Conservation (phyloP, 2,113 vertebrate genomes). For the Aythya baeri region DNA sequence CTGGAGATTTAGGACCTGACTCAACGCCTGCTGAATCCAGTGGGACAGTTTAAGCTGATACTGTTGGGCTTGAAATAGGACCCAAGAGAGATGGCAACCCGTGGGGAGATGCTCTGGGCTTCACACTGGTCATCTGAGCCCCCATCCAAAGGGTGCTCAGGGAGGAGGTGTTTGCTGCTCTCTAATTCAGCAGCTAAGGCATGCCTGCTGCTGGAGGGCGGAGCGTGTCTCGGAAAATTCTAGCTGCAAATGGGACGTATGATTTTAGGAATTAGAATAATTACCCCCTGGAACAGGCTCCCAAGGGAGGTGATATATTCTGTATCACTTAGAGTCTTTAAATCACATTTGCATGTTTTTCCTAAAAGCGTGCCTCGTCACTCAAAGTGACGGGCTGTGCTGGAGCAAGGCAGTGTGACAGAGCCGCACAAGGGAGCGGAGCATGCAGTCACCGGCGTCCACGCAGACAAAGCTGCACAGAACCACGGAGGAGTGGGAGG, state of each 20-base stretch:
- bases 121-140: not conserved
- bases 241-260: slow-evolving; percentile 55
- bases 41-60: not conserved
- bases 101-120: not conserved
- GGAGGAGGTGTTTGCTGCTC: not conserved
- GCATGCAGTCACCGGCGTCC: rapidly evolving
- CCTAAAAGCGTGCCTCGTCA: not conserved
- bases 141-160: not conserved
- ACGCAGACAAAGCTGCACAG: not conserved
- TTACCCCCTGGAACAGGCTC: slow-evolving; percentile 60
- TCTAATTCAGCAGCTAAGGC: not conserved
- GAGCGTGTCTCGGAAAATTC: slow-evolving; percentile 56
- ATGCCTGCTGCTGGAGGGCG: not conserved
- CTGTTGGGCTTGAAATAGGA: not conserved
- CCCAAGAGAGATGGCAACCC: not conserved
- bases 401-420: not conserved
- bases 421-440: not conserved
- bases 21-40: not conserved
- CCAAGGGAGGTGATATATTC: slow-evolving; percentile 60
- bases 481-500: not conserved
- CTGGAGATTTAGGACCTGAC: slow-evolving; percentile 10
- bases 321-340: slow-evolving; percentile 64
- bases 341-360: slow-evolving; percentile 66
- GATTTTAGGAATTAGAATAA: slow-evolving; percentile 70
- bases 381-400: slow-evolving; percentile 7